Evolutionary conservation across 2,113 vertebrate species (phyloP).

Genomic region (Mastomys natalensis): DNA sequence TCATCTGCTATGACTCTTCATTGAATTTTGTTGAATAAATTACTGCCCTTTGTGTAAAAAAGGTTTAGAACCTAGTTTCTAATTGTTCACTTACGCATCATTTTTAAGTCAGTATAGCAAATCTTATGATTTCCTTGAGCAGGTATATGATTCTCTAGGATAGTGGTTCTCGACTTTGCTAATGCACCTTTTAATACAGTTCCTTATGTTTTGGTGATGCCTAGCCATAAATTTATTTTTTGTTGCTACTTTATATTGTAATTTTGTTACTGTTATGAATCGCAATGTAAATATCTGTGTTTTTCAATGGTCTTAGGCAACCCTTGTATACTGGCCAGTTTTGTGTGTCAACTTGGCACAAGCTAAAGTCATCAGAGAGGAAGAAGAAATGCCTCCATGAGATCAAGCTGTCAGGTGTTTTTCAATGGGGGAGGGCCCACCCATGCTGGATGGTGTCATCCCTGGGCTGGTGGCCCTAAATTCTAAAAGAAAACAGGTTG

Average conservation of each 20-base stretch:
- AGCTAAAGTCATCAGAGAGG: not conserved
- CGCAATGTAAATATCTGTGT: not conserved
- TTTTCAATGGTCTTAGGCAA: not conserved
- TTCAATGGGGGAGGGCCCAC: not conserved
- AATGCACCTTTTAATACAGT: not conserved
- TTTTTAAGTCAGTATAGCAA: not conserved
- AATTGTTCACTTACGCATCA: not conserved
- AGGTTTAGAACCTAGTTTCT: not conserved
- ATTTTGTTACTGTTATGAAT: not conserved
- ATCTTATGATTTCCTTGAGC: not conserved
- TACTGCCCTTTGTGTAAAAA: not conserved
- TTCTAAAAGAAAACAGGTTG: not conserved
- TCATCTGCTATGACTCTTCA: not conserved
- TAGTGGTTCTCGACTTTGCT: not conserved
- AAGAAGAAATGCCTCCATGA: not conserved
- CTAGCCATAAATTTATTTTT: not conserved
- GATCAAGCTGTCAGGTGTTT: not conserved
- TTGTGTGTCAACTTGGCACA: not conserved
- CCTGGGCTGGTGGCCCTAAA: not conserved
- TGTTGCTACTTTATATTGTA: not conserved
- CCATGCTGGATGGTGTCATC: not conserved
- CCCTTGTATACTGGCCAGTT: not conserved
- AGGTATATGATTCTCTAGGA: not conserved
- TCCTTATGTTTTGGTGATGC: not conserved
- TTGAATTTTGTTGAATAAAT: not conserved